These are phyloP conservation scores for Ataeniobius toweri DNA, from an alignment of 2,797 vertebrate species.

Conservation along the genomic window DNA sequence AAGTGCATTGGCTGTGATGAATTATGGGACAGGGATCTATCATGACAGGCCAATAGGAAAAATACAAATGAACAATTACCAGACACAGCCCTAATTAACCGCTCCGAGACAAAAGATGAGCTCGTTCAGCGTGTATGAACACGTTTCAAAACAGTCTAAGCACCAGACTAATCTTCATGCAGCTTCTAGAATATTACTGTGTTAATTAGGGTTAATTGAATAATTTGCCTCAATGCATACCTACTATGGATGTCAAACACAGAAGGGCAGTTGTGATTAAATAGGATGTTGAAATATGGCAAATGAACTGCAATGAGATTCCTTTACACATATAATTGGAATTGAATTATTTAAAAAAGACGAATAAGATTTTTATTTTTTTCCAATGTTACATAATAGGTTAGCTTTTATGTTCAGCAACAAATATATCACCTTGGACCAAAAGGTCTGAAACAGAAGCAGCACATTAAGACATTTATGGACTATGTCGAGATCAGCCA, in stretches of 20 bases:
- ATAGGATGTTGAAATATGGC: conserved; percentile 26
- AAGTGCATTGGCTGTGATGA: conserved; percentile 65
- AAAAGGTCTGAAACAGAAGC: not conserved
- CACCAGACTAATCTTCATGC: conserved; percentile 62
- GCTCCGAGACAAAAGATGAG: conserved; percentile 68
- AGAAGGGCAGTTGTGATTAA: conserved; percentile 60
- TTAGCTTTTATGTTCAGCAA: not conserved
- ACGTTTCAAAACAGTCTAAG: conserved; percentile 61
- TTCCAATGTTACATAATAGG: not conserved
- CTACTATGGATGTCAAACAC: conserved; percentile 73
- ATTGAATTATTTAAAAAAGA: conserved; percentile 10
- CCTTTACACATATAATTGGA: conserved; percentile 25
- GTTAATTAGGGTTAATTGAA: conserved; percentile 81
- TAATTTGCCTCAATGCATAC: conserved; percentile 62
- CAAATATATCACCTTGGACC: not conserved
- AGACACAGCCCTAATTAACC: conserved; percentile 76
- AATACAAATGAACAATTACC: conserved; percentile 82
- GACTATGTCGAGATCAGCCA: conserved; percentile 23
- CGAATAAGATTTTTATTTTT: not conserved
- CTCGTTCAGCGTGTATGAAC: conserved; percentile 66
- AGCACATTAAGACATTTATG: not conserved
- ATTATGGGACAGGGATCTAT: conserved; percentile 72
- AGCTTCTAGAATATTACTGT: conserved; percentile 70
- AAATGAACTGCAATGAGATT: conserved; percentile 43
- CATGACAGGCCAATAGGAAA: conserved; percentile 74